These are phyloP conservation scores for Heliocidaris erythrogramma DNA, from an alignment of 35 echinoderm and acorn worm species.

Conservation along the genomic window DNA sequence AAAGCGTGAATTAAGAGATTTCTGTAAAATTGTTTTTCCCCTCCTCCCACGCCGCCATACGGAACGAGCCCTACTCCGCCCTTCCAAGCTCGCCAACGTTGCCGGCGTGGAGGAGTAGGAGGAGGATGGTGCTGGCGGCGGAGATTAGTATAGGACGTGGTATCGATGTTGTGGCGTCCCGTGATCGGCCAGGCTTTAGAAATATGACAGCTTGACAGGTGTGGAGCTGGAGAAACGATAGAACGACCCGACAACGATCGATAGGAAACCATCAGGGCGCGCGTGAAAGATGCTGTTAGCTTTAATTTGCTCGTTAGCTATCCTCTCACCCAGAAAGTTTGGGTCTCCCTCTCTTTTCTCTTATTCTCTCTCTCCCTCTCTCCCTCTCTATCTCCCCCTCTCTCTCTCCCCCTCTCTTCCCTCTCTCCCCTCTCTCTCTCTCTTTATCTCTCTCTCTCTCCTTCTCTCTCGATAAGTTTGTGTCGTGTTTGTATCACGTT, in stretches of 20 bases:
- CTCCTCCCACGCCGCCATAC: background rate
- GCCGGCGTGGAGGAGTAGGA: background rate
- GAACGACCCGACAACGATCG: slow-evolving; percentile 36
- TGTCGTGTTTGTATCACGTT: no score
- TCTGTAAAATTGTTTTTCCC: background rate
- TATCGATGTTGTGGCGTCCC: background rate
- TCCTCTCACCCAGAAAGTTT: background rate
- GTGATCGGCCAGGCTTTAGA: slow-evolving; percentile 35
- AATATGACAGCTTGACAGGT: slow-evolving; percentile 50
- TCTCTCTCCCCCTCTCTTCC: background rate
- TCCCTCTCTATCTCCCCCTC: background rate
- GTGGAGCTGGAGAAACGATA: background rate
- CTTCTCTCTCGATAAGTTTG: no score
- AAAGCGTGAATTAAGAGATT: no score
- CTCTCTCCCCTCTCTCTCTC: background rate
- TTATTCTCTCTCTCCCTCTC: background rate
- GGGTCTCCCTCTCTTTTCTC: background rate
- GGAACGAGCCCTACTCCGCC: background rate
- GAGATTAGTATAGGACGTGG: slow-evolving; percentile 5
- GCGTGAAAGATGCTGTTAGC: slow-evolving; percentile 53
- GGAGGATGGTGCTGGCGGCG: background rate
- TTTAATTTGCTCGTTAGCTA: slow-evolving; percentile 47
- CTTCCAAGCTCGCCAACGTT: background rate
- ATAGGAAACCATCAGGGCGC: slow-evolving; percentile 27
- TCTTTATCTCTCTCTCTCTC: no score